Evolutionary conservation across 2,888 invertebrate genomes (phyloP).

Genomic region (Thysanoteuthis rhombus): DNA sequence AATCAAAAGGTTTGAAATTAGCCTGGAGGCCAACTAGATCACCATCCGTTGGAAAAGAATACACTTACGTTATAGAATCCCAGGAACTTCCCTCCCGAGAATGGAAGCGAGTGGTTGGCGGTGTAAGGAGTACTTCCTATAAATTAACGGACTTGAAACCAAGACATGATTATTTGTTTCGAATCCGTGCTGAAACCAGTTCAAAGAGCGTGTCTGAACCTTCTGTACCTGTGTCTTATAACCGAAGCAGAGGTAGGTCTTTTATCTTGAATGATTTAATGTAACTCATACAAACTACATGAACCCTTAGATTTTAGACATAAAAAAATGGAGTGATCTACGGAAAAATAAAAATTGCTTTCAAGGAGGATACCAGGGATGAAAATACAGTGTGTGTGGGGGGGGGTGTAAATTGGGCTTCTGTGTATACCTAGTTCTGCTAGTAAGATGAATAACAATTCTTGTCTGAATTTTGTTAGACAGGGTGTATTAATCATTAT

Average conservation of each 20-base stretch:
- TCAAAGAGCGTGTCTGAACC: constrained; percentile 91
- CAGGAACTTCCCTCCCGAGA: constrained; percentile 52
- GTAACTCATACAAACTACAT: not conserved
- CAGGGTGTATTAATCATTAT: too few species aligned
- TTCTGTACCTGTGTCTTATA: constrained; percentile 78
- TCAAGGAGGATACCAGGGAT: too few species aligned
- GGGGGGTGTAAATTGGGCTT: too few species aligned
- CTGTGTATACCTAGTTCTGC: too few species aligned
- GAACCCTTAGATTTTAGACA: too few species aligned
- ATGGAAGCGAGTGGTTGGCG: constrained; percentile 54
- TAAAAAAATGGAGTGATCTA: too few species aligned
- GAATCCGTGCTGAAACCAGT: constrained; percentile 94
- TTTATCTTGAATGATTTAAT: not conserved
- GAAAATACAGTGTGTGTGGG: too few species aligned
- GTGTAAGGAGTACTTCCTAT: constrained; percentile 56
- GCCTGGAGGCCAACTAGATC: constrained; percentile 50
- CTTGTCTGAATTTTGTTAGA: too few species aligned
- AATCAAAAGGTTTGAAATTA: constrained; percentile 50
- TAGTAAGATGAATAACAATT: too few species aligned
- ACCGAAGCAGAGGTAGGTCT: constrained; percentile 51
- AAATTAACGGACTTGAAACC: constrained; percentile 76
- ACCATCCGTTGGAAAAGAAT: constrained; percentile 44
- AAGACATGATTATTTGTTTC: constrained; percentile 92
- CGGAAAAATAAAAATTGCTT: too few species aligned
- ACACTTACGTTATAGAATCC: constrained; percentile 54